Evolutionary conservation across 2,797 vertebrate species (phyloP), one percentile per base, ranked within the genome.

Genomic region (Acrocephalus scirpaceus): DNA sequence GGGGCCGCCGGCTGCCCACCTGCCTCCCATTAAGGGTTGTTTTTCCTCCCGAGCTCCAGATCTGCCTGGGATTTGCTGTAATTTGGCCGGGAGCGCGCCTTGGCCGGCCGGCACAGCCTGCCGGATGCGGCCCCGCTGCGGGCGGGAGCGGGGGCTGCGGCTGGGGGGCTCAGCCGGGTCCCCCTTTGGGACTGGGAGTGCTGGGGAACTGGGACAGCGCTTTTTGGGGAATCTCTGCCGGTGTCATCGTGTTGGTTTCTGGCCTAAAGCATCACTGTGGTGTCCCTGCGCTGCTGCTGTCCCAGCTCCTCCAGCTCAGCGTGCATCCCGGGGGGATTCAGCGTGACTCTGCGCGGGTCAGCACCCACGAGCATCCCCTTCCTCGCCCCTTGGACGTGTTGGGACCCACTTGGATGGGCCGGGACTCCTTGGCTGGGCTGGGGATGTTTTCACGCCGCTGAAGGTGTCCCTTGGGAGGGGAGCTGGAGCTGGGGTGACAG

Each of bases 11-110:
- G 22, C 89, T 81, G 77, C 94, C 95, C 96, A 94, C 95, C 96
- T 96, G 95, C 87, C 94, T 96, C 93, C 94, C 90, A 95, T 96
- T 96, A 95, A 74, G 2, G 75, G 65, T 88, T 91, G 82, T 91
- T 88, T 85, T 86, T 86, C 89, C 89, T 91, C 34, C 78, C 81
- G 53, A 95, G 96, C 94, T 92, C 87, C 91, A 90, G 88, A 79
- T 90, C 93, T 85, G 95, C 91, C 87, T 29, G 83, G 91, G 81
- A 87, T 96, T 92, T 96, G 91, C 96, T 85, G 94, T 92, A 85
- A 95, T 94, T 92, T 91, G 94, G 95, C 92, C 40, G 36, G 54
- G 86, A 89, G 51, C 18, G 19, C 38, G 42, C 48, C 86, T 96
- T 88, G 88, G 93, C 93, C 26, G 16, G 76, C 90, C 92, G 30